These are phyloP conservation scores for Aphelinus certus DNA, from an alignment of 1,140 invertebrate species.

Conservation along the genomic window DNA sequence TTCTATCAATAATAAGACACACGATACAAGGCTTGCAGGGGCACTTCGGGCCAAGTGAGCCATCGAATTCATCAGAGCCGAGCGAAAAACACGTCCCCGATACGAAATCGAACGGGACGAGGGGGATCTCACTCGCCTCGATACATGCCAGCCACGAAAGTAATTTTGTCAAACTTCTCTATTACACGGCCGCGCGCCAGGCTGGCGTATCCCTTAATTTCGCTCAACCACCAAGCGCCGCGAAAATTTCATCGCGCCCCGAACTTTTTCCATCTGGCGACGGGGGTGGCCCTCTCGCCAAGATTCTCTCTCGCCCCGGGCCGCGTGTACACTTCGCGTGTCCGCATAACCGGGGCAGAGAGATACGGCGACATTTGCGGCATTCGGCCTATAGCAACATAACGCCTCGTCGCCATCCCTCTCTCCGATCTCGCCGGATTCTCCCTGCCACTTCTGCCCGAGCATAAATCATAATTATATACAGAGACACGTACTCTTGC, in stretches of 20 bases:
- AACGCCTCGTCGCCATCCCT: not conserved
- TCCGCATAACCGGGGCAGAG: not conserved
- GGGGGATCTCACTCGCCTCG: too few relatives aligned
- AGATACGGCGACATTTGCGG: slow-evolving; percentile 14
- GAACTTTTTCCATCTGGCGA: slow-evolving; percentile 30
- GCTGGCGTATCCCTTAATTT: slow-evolving; percentile 14
- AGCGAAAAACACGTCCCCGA: too few relatives aligned
- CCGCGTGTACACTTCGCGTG: slow-evolving; percentile 1
- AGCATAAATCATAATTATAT: too few relatives aligned
- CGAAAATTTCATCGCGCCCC: slow-evolving; percentile 20
- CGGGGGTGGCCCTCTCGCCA: not conserved
- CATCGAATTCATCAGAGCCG: too few relatives aligned
- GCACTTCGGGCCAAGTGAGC: too few relatives aligned
- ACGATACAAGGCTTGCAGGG: too few relatives aligned
- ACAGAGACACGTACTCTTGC: too few relatives aligned
- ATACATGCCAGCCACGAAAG: not conserved
- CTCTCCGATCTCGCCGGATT: not conserved
- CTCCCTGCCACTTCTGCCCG: not conserved
- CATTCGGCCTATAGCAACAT: not conserved
- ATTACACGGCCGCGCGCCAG: not conserved
- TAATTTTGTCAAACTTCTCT: slow-evolving; percentile 19
- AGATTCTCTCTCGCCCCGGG: not conserved
- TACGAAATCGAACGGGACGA: too few relatives aligned
- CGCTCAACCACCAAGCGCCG: not conserved
- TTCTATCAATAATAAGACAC: too few relatives aligned